Base-by-base conservation (phyloP, 1,140 invertebrate genomes). In the Drosophila willistoni region DNA sequence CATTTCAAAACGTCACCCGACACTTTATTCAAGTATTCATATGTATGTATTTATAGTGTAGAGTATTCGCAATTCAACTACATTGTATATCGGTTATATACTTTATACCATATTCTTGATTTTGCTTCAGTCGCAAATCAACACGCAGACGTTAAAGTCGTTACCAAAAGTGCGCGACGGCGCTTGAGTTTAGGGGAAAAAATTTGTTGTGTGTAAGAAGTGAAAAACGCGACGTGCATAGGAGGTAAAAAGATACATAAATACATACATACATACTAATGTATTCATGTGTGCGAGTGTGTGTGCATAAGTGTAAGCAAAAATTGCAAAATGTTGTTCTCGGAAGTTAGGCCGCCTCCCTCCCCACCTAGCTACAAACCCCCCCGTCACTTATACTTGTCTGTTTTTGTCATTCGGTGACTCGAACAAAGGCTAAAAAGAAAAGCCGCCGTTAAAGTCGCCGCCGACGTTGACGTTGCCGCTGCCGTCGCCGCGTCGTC, bases 271-370 rank as follows among this genome's bases (percentile, higher is more conserved):
- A 34, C 12, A 19, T 29, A 29, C 42, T 19, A 51, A 57, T 63
- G 59, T 59, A 34, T 34, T 34, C 33, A 19, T 69, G 36, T 71
- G 47, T 42, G 42, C 51, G 33, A 10, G 4, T 55, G 47, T 61
- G 41, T 73, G 47, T 63, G 59, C 36, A 68, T 64, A 59, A 73
- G n/a, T 42, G 68, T 69, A 71, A 73, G 57, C 57, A 62, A 76
- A 73, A 76, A 73, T 79, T 86, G 68, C 73, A 68, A 79, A 86
- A 81, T 85, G 70, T 65, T 57, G 63, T 70, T 67, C 62, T 79
- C 78, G 68, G 66, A 73, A 73, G 70, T 72, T 71, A 12, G 65
- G 17, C 17, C 19, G 34, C 34, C 9, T 61, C 64, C 39, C 19
- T 22, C 10, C 14, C 14, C 34, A 25, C 14, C 3, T 59, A 64